Base-by-base conservation (phyloP, 2,113 vertebrate genomes). In the Erpornis zantholeuca region DNA sequence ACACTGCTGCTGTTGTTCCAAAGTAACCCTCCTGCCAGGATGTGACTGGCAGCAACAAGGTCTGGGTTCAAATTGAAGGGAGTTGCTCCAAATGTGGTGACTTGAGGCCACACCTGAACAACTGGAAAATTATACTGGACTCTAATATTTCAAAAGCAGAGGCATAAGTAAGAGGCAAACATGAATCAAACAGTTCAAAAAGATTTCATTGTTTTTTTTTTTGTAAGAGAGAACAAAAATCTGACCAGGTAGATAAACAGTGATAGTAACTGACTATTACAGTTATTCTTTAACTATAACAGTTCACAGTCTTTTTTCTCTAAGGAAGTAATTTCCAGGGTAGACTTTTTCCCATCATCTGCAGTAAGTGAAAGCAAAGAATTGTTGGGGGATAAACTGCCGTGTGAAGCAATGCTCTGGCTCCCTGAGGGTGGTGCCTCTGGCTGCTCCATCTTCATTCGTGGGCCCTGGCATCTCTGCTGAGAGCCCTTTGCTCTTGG, bases 1-100 rank as follows among this genome's bases (percentile, higher is more conserved):
- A 90, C 63, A 77, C 42, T 88, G 73, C n/a, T 90, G 38, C 27
- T 63, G 75, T 60, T 95, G 49, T 88, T 91, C 44, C 44, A n/a
- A 84, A 65, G 69, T 15, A 78, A 28, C 21, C 29, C 40, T 86
- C n/a, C 56, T 40, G 68, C 71, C 60, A 75, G 76, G 64, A 68
- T 0, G 0, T 29, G 56, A 56, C 38, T 27, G 60, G 27, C 52
- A 70, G 56, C 60, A 93, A 27, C 12, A 75, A 59, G n/a, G 45
- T 66, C 47, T 90, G 47, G 21, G 38, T 68, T 75, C 61, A 71
- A 21, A 66, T 1, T 1, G 10, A 83, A 90, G 54, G 64, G 47
- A 81, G 29, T 31, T 59, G 13, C 42, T 91, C 68, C 2, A 6
- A 77, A 80, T 83, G 54, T 4, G 3, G 66, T 86, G 64, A 45